Evolutionary conservation across 2,888 invertebrate species (phyloP).

Genomic region (Cataglyphis altisquamis): DNA sequence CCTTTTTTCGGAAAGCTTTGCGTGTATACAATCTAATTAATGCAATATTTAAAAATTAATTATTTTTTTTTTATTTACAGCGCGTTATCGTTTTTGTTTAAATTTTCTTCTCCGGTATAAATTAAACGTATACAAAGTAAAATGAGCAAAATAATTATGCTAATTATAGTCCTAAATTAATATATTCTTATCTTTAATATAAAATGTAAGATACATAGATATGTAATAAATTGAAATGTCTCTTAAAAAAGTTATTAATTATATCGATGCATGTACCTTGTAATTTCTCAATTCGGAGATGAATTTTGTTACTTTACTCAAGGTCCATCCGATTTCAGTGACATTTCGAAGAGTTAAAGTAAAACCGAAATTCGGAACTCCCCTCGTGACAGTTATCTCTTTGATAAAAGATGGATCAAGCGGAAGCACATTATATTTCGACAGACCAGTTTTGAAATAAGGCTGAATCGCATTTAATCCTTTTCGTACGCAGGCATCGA

Average conservation of each 20-base stretch:
- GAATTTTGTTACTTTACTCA: slow-evolving; percentile 92
- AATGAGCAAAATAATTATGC: neutral
- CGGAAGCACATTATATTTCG: slow-evolving; percentile 90
- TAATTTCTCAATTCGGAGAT: slow-evolving; percentile 86
- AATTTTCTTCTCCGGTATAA: neutral
- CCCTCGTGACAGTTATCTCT: slow-evolving; percentile 89
- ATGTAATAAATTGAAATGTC: neutral
- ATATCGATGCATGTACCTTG: slow-evolving; percentile 75
- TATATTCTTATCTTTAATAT: neutral
- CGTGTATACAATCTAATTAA: slow-evolving; percentile 89
- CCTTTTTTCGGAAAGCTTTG: slow-evolving; percentile 94
- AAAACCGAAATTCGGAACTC: slow-evolving; percentile 90
- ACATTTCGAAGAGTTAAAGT: slow-evolving; percentile 91
- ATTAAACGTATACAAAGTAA: neutral
- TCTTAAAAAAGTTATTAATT: neutral
- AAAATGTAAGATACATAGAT: neutral
- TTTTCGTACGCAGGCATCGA: slow-evolving; percentile 91
- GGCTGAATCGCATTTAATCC: slow-evolving; percentile 91
- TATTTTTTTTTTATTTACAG: neutral
- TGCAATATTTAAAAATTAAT: slow-evolving; percentile 9
- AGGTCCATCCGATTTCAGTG: slow-evolving; percentile 92
- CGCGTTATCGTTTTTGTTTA: neutral
- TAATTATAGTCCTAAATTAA: neutral
- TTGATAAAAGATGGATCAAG: slow-evolving; percentile 93
- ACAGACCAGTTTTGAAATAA: slow-evolving; percentile 91